These are phyloP conservation scores for Melanocharis versteri DNA, from an alignment of 2,113 vertebrate genomes.

Conservation along the genomic window DNA sequence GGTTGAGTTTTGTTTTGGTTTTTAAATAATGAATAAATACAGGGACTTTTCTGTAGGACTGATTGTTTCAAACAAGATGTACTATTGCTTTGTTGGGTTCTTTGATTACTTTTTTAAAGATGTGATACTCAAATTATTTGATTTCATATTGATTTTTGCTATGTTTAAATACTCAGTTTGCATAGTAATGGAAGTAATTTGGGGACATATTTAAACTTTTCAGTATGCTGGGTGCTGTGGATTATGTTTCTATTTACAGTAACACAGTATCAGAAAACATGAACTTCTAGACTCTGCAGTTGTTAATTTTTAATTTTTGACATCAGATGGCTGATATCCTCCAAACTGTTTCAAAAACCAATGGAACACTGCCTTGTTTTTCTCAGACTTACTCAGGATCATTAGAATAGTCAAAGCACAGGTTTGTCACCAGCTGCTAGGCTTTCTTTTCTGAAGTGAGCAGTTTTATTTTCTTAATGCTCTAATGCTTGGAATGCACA, in stretches of 20 bases:
- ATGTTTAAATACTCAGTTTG: background rate
- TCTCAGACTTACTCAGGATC: background rate
- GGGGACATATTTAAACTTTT: background rate
- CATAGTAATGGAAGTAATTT: background rate
- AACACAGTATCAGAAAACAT: background rate
- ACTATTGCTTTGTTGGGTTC: background rate
- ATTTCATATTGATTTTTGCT: background rate
- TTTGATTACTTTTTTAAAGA: background rate
- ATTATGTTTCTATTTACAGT: background rate
- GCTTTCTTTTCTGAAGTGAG: background rate
- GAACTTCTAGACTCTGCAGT: background rate
- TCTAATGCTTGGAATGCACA: background rate
- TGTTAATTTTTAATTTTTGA: background rate
- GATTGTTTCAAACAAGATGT: background rate
- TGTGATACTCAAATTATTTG: background rate
- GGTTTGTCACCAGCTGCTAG: background rate
- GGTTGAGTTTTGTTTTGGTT: background rate
- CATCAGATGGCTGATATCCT: background rate
- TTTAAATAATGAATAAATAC: background rate
- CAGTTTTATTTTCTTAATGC: background rate
- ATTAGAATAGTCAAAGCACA: background rate
- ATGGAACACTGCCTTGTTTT: background rate
- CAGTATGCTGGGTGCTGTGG: background rate
- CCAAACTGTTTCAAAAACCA: background rate
- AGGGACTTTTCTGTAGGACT: background rate